Conservation (phyloP, 2,797 vertebrate species). For the Balearica regulorum region DNA sequence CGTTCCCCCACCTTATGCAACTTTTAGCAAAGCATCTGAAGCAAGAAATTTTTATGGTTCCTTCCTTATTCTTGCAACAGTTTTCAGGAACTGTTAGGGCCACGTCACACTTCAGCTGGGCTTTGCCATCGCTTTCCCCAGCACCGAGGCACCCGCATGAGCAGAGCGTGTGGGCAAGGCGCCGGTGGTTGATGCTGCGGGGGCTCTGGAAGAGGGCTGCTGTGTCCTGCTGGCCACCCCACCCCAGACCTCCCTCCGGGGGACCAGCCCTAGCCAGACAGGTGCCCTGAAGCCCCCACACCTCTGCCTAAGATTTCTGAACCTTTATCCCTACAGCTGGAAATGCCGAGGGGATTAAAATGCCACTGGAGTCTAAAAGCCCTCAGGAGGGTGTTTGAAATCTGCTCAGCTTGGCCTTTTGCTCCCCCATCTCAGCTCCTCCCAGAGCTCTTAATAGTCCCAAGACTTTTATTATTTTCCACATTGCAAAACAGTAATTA, state of each 20-base stretch:
- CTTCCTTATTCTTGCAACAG: conserved; percentile 23
- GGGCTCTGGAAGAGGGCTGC: not conserved
- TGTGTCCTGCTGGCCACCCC: not conserved
- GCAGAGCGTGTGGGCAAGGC: not conserved
- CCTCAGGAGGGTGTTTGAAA: not conserved
- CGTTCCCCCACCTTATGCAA: not conserved
- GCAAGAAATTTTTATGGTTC: not conserved
- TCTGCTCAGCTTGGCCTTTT: conserved; percentile 1
- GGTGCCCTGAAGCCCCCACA: not conserved
- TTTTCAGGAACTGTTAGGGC: not conserved
- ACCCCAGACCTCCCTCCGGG: not conserved
- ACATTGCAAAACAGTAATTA: conserved; percentile 46
- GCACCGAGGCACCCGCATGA: not conserved
- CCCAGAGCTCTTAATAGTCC: not conserved
- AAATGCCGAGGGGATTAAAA: conserved; percentile 19
- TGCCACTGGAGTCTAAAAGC: not conserved
- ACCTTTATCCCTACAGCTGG: not conserved
- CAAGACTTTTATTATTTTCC: conserved; percentile 7
- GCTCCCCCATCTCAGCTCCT: not conserved
- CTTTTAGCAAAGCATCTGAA: not conserved
- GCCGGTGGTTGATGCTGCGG: rapidly evolving
- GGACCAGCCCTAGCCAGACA: not conserved
- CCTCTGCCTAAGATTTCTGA: not conserved
- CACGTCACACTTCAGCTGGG: not conserved
- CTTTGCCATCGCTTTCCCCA: not conserved